A percentile compares a stretch with the other conserved stretches of the same genome.
Evolutionary conservation across 2,113 vertebrate species (phyloP).

Genomic region (Pelodiscus sinensis): DNA sequence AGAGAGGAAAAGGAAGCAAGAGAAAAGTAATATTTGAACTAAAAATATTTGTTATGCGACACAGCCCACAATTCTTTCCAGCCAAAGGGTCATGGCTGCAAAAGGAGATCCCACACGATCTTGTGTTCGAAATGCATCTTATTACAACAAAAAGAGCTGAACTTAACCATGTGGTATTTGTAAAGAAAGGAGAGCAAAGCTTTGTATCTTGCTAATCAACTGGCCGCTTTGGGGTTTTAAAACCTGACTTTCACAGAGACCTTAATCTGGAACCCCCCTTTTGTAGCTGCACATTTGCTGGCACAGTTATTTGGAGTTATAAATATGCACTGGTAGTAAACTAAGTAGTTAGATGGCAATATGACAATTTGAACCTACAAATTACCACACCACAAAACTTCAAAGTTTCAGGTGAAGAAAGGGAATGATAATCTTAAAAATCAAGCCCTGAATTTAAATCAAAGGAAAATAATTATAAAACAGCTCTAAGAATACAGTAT

Average conservation of each 20-base stretch:
- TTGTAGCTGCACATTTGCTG: background rate
- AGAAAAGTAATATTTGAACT: fast-evolving
- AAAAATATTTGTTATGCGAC: background rate
- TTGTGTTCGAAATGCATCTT: background rate
- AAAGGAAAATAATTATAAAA: background rate
- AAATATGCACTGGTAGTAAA: background rate
- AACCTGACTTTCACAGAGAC: background rate
- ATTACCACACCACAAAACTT: background rate
- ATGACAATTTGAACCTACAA: background rate
- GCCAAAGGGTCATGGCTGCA: background rate
- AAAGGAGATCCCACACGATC: background rate
- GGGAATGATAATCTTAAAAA: background rate
- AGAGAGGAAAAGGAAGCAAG: background rate
- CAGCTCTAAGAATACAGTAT: background rate
- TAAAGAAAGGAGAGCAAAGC: background rate
- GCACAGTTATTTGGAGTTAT: fast-evolving
- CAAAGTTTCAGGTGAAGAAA: background rate
- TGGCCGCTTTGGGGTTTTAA: background rate
- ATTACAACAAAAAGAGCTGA: fast-evolving
- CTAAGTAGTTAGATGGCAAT: background rate
- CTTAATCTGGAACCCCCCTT: fast-evolving
- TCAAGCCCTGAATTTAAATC: fast-evolving
- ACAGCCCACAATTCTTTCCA: background rate
- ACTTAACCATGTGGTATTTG: background rate
- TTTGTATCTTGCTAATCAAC: background rate